Base-by-base conservation (phyloP, 2,113 vertebrate species). In the Holacanthus passer region DNA sequence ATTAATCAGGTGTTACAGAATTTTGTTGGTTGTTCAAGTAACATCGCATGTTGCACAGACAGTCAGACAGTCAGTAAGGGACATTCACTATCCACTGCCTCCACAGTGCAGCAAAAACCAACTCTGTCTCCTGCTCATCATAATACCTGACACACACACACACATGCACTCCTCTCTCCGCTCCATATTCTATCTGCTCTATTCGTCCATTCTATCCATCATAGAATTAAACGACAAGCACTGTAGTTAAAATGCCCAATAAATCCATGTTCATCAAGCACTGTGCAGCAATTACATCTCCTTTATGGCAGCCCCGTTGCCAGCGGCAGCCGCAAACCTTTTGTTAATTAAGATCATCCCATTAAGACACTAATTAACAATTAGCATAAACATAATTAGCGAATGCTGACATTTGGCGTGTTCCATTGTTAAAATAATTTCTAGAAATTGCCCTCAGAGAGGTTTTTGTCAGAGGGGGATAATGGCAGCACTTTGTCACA, bases 361-460 rank as follows among this genome's bases (percentile, higher is more conserved):
- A 97, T 97, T 98, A 97, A 95, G 87, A 93, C 89, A 87, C 96
- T 98, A 99, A 99, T 99, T 98, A 99, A 97, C 97, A 99, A 98
- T 99, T 99, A 98, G 96, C 97, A 98, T 97, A 97, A 98, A 97
- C 96, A 98, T 98, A 98, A 99, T 98, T 98, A 99, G 96, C 90
- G 85, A 94, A 95, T 82, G 92, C 92, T 98, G 98, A 98, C 97
- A 99, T 98, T 98, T 97, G 96, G 95, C 95, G 96, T 95, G 94
- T 94, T 95, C 95, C 94, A 96, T 98, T 98, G 97, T 99, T 97
- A 93, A 97, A 98, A 97, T 97, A 95, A 98, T 99, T 99, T 97
- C 96, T 96, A 91, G 95, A 97, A 98, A 98, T 97, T 96, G 95
- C 95, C 96, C 96, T 93, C 90, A 86, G 96, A 96, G 94, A 96